Evolutionary conservation across 2,888 invertebrate species (phyloP), one percentile per base, ranked within the genome.

Genomic region (Yponomeuta sedellus): DNA sequence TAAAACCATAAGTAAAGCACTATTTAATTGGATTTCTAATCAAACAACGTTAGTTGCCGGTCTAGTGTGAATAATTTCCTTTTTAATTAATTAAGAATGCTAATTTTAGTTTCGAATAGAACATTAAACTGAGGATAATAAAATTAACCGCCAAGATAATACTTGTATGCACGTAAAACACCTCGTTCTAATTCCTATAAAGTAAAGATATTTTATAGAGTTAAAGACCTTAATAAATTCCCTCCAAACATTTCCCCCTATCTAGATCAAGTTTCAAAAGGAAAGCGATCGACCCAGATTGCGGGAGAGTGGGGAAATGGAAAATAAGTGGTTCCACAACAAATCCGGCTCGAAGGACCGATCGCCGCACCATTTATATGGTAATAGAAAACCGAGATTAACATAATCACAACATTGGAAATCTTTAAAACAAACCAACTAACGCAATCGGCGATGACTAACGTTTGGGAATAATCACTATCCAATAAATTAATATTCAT

Each of bases 291-390:
- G 74, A 72, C 75, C 75, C 75, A 75, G 75, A 78, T 77, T 75
- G 74, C 70, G 73, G 73, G 71, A 73, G 74, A 73, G 74, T 44
- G 75, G 75, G 76, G 76, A 78, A 80, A 80, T 76, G 76, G 80
- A 77, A 79, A 79, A 80, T 78, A 77, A 77, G 74, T 75, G 78
- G 74, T 75, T 73, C 72, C 75, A 77, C 76, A 75, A 77, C 77
- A 77, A 78, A 79, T 76, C 77, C 74, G 75, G 77, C 75, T 72
- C 73, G 75, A 73, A 75, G 73, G 73, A 69, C 70, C 74, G 72
- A 75, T 74, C 73, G 77, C 77, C 75, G 77, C 76, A 77, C 78
- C 75, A 78, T 78, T 79, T 78, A 73, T 76, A 76, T 76, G 77
- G 76, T 76, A 78, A 77, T 74, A 73, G 74, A 74, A 75, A 74